Evolutionary conservation across 2,888 invertebrate genomes (phyloP), one percentile per base, ranked within the genome.

Genomic region (Brachylomia viminalis): DNA sequence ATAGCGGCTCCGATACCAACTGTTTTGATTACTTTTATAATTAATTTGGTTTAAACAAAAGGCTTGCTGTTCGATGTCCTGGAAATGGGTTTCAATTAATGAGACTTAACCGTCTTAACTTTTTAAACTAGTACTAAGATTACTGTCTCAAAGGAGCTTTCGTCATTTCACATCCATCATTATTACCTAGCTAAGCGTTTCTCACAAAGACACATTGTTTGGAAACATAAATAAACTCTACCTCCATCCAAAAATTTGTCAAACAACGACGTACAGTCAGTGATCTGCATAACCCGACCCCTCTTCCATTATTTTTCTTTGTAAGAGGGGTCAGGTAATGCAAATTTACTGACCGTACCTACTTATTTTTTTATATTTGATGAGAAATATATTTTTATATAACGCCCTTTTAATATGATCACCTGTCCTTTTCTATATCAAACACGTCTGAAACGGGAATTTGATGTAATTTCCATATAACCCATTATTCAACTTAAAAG

Each of bases 1-100:
- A 65, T 30, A 66, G 65, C 47, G 7, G 33, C 45, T 13, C 45
- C 61, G 65, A 78, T 86, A 74, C 56, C 73, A 17, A 38, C 49
- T 27, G 71, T 61, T 82, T 52, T 83, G 75, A 81, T 83, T 84
- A 80, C 75, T 82, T 87, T 87, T 80, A 79, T 85, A 87, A 89
- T 89, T 88, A 83, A 86, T 84, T 82, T 74, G 45, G 27, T 58
- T 61, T 8, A 70, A 64, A 85, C 85, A 85, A 82, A 75, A 27
- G 62, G 20, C 23, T 47, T 15, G 20, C 15, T 58, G 38, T 77
- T 72, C 58, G 23, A 59, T 54, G 54, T 64, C 58, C 66, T 70
- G 33, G 61, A 61, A 65, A 1, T 52, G 27, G 13, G 17, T 72
- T 64, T 58, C 10, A 78, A 78, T 67, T 33, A n/a, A 27, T 67